A percentile compares a stretch with the other conserved stretches of the same genome.
These are phyloP conservation scores for Drosophila melanogaster DNA, from an alignment of 1,140 invertebrate species.

Conservation along the genomic window Release_6_plus_ISO1_MT NT_033777.3:9231001-9231500, in stretches of 20 bases:
- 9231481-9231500: conserved; percentile 37
- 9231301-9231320: not conserved
- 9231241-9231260: not conserved
- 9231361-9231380: conserved; percentile 26
- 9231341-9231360: not conserved
- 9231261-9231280: not conserved
- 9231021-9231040: conserved; percentile 46
- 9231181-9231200: not conserved
- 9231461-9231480: conserved; percentile 32
- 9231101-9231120: conserved; percentile 10
- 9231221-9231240: too few species aligned
- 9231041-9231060: conserved; percentile 27
- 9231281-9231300: not conserved
- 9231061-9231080: not conserved
- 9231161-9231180: not conserved
- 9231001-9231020: conserved; percentile 7
- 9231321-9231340: not conserved
- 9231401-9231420: not conserved
- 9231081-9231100: conserved; percentile 12
- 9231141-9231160: not conserved
- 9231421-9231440: conserved; percentile 1
- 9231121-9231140: conserved; percentile 2
- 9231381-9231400: not conserved
- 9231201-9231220: not conserved
- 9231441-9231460: conserved; percentile 35